phyloP scores from a whole-genome alignment of 1,140 invertebrate genomes.

The Zaprionus africanus region DNA sequence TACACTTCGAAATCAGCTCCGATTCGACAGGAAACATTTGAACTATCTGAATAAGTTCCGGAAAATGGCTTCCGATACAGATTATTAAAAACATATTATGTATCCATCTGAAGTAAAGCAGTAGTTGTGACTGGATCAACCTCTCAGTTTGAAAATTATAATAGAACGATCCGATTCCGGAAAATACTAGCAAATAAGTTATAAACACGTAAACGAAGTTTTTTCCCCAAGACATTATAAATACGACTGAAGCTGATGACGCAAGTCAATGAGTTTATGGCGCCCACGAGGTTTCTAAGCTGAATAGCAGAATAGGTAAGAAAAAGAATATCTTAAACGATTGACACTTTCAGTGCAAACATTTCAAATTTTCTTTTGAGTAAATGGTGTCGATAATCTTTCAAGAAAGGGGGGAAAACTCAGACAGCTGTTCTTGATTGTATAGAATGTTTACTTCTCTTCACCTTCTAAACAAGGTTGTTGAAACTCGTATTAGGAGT shows the following conservation, averaged over 20 bases:
- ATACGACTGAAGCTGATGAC: background rate
- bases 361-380: too few relatives aligned
- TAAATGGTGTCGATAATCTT: too few relatives aligned
- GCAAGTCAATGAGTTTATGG: background rate
- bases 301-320: too few relatives aligned
- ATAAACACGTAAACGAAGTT: background rate
- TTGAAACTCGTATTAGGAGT: too few relatives aligned
- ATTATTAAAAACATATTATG: background rate
- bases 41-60: background rate
- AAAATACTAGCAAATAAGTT: background rate
- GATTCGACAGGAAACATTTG: background rate
- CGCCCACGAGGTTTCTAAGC: too few relatives aligned
- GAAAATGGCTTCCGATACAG: background rate
- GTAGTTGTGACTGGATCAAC: background rate
- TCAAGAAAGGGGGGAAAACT: too few relatives aligned
- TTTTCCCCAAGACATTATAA: conserved; percentile 12
- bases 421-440: too few relatives aligned
- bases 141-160: background rate
- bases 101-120: background rate
- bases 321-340: too few relatives aligned
- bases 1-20: background rate
- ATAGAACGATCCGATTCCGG: conserved; percentile 7
- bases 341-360: too few relatives aligned
- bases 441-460: too few relatives aligned
- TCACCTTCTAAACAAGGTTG: too few relatives aligned